Percentiles rank a stretch among this genome's conserved stretches.
Conservation (phyloP, 2,888 invertebrate species). For the Pristionchus entomophagus region DNA sequence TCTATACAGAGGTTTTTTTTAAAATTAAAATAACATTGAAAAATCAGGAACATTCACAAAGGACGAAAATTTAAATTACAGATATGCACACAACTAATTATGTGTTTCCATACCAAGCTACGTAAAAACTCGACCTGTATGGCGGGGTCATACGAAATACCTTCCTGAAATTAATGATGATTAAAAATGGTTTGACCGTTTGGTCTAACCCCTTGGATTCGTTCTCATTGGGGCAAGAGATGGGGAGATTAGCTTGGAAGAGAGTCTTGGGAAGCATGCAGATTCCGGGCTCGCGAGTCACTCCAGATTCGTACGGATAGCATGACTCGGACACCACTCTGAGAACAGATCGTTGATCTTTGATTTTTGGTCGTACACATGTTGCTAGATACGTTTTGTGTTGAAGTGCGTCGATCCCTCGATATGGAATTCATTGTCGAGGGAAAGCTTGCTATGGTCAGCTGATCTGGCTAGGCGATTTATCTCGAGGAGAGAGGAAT, state of each 20-base stretch:
- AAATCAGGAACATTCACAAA: too few species aligned
- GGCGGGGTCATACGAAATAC: conserved; percentile 78
- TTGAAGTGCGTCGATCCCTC: not conserved
- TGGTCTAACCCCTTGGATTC: not conserved
- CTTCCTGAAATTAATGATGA: conserved; percentile 52
- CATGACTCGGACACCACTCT: conserved; percentile 90
- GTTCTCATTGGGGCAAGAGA: conserved; percentile 46
- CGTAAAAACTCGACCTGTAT: too few species aligned
- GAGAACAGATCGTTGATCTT: conserved; percentile 63
- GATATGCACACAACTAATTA: too few species aligned
- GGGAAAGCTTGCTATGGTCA: not conserved
- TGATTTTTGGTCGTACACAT: not conserved
- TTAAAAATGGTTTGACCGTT: not conserved
- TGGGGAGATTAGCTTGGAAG: conserved; percentile 45
- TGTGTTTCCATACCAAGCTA: too few species aligned
- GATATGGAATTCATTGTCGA: not conserved
- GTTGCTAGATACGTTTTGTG: too few species aligned
- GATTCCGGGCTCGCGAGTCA: conserved; percentile 80
- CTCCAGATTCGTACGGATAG: conserved; percentile 84
- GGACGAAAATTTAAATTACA: too few species aligned
- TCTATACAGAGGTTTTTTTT: too few species aligned
- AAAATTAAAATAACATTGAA: too few species aligned
- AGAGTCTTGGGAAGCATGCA: conserved; percentile 82
- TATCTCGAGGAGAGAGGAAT: conserved; percentile 3
- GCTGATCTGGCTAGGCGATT: conserved; percentile 17